These are phyloP conservation scores for Ovibos moschatus DNA, from an alignment of 2,113 vertebrate species.

Conservation along the genomic window DNA sequence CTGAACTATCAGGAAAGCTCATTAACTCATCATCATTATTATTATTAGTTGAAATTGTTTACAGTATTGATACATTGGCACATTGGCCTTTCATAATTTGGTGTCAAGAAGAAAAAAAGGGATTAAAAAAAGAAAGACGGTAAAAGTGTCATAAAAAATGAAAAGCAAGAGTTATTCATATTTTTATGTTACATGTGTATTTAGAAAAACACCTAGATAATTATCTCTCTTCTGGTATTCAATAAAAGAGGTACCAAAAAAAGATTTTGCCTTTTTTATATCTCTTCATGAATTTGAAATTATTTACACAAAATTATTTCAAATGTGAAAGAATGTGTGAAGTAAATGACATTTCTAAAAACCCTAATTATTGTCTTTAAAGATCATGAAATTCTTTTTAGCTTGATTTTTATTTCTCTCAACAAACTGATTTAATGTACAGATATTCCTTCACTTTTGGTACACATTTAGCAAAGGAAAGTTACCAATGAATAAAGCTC, in stretches of 20 bases:
- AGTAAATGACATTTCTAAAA: constrained; percentile 18
- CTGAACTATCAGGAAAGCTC: neutral
- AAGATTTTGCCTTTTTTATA: neutral
- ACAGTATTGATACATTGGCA: neutral
- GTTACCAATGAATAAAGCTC: neutral
- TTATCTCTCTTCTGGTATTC: neutral
- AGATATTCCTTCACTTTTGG: neutral
- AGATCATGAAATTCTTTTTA: neutral
- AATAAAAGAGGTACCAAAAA: neutral
- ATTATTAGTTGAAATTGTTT: neutral
- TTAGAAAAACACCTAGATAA: neutral
- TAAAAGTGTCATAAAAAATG: neutral
- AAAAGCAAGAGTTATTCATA: neutral
- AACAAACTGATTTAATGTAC: neutral
- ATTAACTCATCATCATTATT: neutral
- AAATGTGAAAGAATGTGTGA: neutral
- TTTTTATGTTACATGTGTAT: neutral
- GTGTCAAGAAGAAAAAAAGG: neutral
- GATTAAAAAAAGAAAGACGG: neutral
- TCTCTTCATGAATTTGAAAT: neutral
- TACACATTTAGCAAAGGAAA: neutral
- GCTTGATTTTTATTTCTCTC: neutral
- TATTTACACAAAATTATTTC: neutral
- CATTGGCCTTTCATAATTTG: neutral
- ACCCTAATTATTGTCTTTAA: neutral